phyloP scores from a whole-genome alignment of 92 coral and sea anemone species.

The Zoanthus sociatus region DNA sequence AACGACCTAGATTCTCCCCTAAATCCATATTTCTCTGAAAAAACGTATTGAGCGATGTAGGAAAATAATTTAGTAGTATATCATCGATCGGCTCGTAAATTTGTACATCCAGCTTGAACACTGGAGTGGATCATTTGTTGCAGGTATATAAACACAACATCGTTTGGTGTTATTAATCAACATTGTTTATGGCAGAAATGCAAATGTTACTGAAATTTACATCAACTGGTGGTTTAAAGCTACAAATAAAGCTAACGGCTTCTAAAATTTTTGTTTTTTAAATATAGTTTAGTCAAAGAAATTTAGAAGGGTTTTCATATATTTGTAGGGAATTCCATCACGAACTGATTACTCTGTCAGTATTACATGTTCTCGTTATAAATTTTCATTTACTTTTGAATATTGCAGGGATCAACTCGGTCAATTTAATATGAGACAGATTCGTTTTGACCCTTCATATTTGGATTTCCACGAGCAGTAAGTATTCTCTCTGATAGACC shows the following conservation, averaged over 20 bases:
- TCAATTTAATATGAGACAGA: conserved; percentile 89
- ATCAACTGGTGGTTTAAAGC: conserved; percentile 4
- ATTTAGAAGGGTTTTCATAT: neutral
- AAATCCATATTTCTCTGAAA: neutral
- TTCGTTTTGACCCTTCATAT: conserved; percentile 97
- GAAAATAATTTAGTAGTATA: neutral
- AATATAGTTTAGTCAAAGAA: neutral
- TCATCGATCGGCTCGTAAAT: neutral
- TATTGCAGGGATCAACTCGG: conserved; percentile 85
- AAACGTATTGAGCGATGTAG: neutral
- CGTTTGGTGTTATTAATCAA: conserved; percentile 10
- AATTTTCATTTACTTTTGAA: conserved; percentile 11
- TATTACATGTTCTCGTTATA: neutral
- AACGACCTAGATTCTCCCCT: neutral
- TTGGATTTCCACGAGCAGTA: conserved; percentile 97
- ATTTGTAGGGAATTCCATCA: neutral
- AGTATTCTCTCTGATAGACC: conserved; percentile 53
- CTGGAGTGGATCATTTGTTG: neutral
- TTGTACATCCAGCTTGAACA: neutral
- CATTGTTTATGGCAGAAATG: conserved; percentile 38
- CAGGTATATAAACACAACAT: conserved; percentile 20
- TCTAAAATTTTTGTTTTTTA: neutral
- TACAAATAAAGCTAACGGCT: too few species aligned
- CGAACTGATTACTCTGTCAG: neutral
- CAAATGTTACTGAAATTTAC: conserved; percentile 36